A percentile compares a stretch with the other conserved stretches of the same genome.
Conservation (phyloP, 2,888 invertebrate genomes). For the Cephus rjabovi region DNA sequence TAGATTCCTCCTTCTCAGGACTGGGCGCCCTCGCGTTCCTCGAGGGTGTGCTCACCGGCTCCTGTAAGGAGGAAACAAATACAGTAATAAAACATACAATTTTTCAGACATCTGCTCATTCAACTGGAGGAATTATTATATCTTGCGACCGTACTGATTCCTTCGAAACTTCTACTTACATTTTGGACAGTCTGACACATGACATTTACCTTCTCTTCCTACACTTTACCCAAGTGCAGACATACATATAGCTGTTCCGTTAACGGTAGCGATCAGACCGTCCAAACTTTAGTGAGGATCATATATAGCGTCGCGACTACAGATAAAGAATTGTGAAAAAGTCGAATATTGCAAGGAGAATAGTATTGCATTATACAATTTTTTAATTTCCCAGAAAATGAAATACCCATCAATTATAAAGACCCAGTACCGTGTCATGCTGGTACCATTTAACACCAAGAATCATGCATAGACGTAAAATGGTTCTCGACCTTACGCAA, state of each 20-base stretch:
- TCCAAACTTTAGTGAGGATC: background rate
- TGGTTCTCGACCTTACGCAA: constrained; percentile 12
- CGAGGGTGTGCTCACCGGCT: constrained; percentile 32
- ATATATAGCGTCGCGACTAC: background rate
- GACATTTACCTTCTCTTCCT: background rate
- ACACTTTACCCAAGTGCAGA: background rate
- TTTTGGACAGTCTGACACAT: background rate
- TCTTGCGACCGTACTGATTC: background rate
- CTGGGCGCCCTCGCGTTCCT: constrained; percentile 42
- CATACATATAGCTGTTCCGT: background rate
- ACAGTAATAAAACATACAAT: background rate
- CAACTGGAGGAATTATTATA: background rate
- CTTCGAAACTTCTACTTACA: background rate
- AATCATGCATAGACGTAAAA: constrained; percentile 7
- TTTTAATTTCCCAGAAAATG: background rate
- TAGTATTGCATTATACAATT: background rate
- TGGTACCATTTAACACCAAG: background rate
- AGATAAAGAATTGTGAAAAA: background rate
- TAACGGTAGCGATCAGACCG: background rate
- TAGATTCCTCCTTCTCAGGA: constrained; percentile 46
- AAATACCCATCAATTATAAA: background rate
- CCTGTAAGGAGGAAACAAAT: constrained; percentile 36
- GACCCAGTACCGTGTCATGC: background rate
- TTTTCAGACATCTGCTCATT: background rate
- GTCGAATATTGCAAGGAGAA: background rate